phyloP scores from a whole-genome alignment of 2,888 invertebrate genomes.

The Ophion obscuratus region DNA sequence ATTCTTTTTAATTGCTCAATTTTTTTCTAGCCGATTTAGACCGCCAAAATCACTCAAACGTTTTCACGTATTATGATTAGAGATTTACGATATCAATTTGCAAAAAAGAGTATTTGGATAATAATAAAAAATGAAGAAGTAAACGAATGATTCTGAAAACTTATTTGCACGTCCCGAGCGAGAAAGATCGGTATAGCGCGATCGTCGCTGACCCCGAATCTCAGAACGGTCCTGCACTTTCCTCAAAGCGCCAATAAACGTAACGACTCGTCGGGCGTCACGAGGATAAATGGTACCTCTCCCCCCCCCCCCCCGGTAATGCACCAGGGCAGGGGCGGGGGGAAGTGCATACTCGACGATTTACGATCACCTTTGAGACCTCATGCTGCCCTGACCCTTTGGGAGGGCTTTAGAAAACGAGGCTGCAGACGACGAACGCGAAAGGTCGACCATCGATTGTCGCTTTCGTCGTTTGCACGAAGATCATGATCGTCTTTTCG shows the following conservation, averaged over 20 bases:
- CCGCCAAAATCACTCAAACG: no score
- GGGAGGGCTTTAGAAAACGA: conserved; percentile 21
- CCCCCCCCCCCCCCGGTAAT: no score
- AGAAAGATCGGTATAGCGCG: background rate
- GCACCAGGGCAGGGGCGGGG: background rate
- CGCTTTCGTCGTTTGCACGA: background rate
- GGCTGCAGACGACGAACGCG: conserved; percentile 45
- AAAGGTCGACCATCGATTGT: conserved; percentile 61
- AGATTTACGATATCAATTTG: no score
- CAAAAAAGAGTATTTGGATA: no score
- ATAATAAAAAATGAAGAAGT: no score
- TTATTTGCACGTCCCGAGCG: background rate
- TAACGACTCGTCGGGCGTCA: background rate
- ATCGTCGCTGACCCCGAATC: background rate
- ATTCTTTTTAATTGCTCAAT: no score
- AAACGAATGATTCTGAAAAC: background rate
- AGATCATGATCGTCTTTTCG: conserved; percentile 8
- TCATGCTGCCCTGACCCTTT: conserved; percentile 59
- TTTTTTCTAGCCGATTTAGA: no score
- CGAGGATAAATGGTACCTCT: conserved; percentile 8
- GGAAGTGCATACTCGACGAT: conserved; percentile 35
- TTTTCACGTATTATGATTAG: no score
- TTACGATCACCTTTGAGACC: conserved; percentile 53
- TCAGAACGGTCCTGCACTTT: conserved; percentile 14
- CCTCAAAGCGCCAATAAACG: conserved; percentile 44